phyloP scores from a whole-genome alignment of 2,888 invertebrate species.

The Pinctada fucata region DNA sequence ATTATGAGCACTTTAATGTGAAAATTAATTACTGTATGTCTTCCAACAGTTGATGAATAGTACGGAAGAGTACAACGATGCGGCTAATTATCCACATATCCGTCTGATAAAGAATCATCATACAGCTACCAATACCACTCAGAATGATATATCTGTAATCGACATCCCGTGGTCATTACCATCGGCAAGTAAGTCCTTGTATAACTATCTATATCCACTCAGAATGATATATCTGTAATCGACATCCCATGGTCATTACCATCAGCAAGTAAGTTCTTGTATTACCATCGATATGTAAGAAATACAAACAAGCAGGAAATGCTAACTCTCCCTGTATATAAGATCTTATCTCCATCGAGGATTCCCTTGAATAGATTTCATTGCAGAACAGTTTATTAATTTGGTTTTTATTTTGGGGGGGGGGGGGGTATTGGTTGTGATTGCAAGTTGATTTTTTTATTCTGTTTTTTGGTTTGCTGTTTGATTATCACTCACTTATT shows the following conservation, averaged over 20 bases:
- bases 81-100: conserved; percentile 41
- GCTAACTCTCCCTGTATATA: too few relatives aligned
- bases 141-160: not conserved
- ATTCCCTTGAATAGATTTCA: too few relatives aligned
- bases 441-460: too few relatives aligned
- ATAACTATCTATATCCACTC: not conserved
- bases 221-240: not conserved
- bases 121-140: not conserved
- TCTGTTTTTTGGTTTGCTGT: too few relatives aligned
- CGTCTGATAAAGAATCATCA: conserved; percentile 47
- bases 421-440: too few relatives aligned
- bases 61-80: conserved; percentile 37
- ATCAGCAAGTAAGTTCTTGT: conserved; percentile 9
- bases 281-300: not conserved
- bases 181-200: conserved; percentile 11
- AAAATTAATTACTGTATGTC: not conserved
- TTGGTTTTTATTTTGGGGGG: too few relatives aligned
- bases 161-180: not conserved
- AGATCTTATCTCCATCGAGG: too few relatives aligned
- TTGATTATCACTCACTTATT: too few relatives aligned
- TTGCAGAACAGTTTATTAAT: too few relatives aligned
- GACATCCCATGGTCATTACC: not conserved
- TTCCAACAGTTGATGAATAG: conserved; percentile 47
- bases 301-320: too few relatives aligned
- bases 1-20: too few relatives aligned